Percentiles rank a stretch among this genome's conserved stretches.
Conservation (phyloP, 2,888 invertebrate species). For the Drosophila phalerata region DNA sequence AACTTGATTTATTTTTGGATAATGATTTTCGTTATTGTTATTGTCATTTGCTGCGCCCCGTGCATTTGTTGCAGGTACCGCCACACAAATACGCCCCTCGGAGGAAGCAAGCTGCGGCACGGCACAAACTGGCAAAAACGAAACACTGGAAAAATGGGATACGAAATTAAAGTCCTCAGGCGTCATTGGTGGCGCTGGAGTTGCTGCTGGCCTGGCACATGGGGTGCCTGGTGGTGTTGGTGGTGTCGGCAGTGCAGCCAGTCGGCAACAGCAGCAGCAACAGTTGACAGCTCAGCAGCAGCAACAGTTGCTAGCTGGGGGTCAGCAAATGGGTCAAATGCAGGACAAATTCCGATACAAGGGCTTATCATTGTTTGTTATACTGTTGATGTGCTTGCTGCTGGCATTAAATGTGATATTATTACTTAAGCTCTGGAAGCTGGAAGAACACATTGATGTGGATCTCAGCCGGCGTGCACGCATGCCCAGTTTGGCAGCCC, state of each 20-base stretch:
- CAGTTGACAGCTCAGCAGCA: constrained; percentile 48
- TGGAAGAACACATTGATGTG: constrained; percentile 87
- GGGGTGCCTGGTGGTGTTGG: constrained; percentile 44
- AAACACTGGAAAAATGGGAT: constrained; percentile 60
- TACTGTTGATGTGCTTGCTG: constrained; percentile 87
- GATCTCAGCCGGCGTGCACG: constrained; percentile 82
- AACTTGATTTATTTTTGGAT: not conserved
- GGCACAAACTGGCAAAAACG: constrained; percentile 48
- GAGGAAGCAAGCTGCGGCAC: constrained; percentile 75
- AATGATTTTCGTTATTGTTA: constrained; percentile 24
- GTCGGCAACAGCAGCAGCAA: constrained; percentile 34
- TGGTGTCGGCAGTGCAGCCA: constrained; percentile 12
- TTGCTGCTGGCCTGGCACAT: constrained; percentile 42
- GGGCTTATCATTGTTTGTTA: constrained; percentile 85
- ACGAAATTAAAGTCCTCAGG: constrained; percentile 56
- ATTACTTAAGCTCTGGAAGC: constrained; percentile 93
- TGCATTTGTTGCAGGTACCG: constrained; percentile 81
- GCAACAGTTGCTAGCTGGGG: constrained; percentile 44
- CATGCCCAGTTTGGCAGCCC: constrained; percentile 80
- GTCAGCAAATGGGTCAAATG: constrained; percentile 44
- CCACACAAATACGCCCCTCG: constrained; percentile 82
- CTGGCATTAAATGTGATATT: constrained; percentile 92
- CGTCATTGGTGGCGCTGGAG: constrained; percentile 55
- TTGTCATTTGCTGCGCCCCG: constrained; percentile 36
- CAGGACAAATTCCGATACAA: constrained; percentile 75